A percentile compares a stretch with the other conserved stretches of the same genome.
Evolutionary conservation across 92 coral and sea anemone species (phyloP).

Genomic region (Actinernus sp.): DNA sequence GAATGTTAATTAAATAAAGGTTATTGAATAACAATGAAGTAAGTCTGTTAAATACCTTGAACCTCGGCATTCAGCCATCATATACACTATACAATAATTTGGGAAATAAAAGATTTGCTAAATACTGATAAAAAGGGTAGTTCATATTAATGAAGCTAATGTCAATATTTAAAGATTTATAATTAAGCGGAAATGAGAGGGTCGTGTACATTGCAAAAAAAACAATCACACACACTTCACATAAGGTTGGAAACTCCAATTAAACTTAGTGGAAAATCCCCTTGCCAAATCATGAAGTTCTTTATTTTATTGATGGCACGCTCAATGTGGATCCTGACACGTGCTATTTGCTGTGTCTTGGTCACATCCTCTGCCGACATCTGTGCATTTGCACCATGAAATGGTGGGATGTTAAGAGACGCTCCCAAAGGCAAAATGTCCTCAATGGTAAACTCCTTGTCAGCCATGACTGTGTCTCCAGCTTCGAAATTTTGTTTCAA

Average conservation of each 20-base stretch:
- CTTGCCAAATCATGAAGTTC: constrained; percentile 35
- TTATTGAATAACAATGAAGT: too few species aligned
- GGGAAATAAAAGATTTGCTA: too few species aligned
- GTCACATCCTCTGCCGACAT: constrained; percentile 46
- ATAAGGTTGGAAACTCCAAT: constrained; percentile 43
- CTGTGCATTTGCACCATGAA: constrained; percentile 28
- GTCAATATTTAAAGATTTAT: not conserved
- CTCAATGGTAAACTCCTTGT: constrained; percentile 29
- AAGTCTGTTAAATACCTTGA: too few species aligned
- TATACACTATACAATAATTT: too few species aligned
- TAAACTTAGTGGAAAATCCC: constrained; percentile 34
- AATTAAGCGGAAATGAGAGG: constrained; percentile 16
- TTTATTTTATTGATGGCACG: constrained; percentile 42
- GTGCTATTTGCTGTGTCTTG: constrained; percentile 32
- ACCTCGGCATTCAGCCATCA: too few species aligned
- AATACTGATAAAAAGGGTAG: not conserved
- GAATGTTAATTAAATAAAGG: too few species aligned
- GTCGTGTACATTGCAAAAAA: constrained; percentile 3
- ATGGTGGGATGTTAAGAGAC: constrained; percentile 22
- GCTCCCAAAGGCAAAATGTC: constrained; percentile 44
- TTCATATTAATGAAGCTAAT: not conserved
- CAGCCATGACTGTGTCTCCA: constrained; percentile 46
- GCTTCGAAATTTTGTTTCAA: constrained; percentile 3
- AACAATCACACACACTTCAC: constrained; percentile 33
- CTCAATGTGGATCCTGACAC: constrained; percentile 31